Conservation (phyloP, 2,797 vertebrate genomes). For the Chelonia mydas region DNA sequence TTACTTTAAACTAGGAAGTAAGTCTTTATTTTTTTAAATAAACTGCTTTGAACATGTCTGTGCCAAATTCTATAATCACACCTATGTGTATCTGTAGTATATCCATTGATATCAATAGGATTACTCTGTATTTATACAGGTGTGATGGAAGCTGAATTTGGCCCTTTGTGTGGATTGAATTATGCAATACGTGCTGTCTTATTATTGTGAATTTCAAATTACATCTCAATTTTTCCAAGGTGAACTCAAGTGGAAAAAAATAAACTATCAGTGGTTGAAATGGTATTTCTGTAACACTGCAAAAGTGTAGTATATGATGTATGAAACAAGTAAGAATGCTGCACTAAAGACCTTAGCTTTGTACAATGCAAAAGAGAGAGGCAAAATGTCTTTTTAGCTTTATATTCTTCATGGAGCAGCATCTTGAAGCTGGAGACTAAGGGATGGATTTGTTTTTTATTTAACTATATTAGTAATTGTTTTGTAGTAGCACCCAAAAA, state of each 20-base stretch:
- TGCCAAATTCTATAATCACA: background rate
- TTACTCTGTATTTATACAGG: background rate
- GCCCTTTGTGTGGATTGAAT: background rate
- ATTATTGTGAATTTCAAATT: background rate
- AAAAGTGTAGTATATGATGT: background rate
- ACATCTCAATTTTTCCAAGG: background rate
- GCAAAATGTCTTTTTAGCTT: background rate
- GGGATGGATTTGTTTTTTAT: background rate
- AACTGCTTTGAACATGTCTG: background rate
- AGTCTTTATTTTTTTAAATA: background rate
- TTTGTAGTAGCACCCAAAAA: background rate
- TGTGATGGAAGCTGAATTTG: background rate
- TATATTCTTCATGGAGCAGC: background rate
- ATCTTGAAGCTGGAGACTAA: background rate
- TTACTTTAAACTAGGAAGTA: background rate
- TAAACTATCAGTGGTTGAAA: background rate
- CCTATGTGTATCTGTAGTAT: background rate
- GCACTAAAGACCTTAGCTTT: background rate
- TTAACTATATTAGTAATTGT: no score
- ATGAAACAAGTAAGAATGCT: background rate
- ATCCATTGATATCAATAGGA: rapidly evolving
- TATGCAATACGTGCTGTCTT: background rate
- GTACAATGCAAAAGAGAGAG: background rate
- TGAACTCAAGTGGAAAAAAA: background rate
- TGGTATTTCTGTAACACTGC: background rate